Percentiles rank a stretch among this genome's conserved stretches.
These are phyloP conservation scores for Nannospalax galili DNA, from an alignment of 2,113 vertebrate species.

Conservation along the genomic window DNA sequence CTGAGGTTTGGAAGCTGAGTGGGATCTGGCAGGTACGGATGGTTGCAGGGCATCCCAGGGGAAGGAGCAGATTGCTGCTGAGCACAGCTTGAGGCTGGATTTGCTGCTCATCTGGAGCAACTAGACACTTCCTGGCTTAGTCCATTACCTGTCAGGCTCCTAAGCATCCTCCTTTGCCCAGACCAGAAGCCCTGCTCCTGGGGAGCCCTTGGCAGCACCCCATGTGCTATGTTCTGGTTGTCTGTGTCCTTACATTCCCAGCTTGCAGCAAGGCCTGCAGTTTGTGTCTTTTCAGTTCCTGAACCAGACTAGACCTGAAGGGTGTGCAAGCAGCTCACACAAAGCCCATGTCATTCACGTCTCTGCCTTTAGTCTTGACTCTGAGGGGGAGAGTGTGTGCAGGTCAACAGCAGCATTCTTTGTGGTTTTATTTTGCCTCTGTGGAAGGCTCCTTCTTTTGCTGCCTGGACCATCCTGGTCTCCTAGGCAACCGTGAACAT, in stretches of 20 bases:
- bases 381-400: background rate
- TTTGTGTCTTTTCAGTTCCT: background rate
- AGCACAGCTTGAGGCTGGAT: background rate
- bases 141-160: background rate
- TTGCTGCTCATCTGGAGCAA: background rate
- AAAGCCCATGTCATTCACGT: accelerated
- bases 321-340: too few relatives aligned
- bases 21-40: background rate
- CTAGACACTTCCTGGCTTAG: background rate
- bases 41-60: background rate
- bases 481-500: background rate
- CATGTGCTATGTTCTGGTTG: background rate
- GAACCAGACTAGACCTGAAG: background rate
- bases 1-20: background rate
- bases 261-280: background rate
- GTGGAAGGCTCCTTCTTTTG: background rate
- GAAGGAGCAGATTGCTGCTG: background rate
- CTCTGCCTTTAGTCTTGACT: background rate
- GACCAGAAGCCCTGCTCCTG: background rate
- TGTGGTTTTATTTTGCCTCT: background rate
- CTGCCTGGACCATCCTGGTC: background rate
- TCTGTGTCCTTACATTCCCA: background rate
- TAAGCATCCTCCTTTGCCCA: background rate
- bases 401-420: background rate
- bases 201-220: background rate